These are phyloP conservation scores for Sebastes kiyomatsui DNA, from an alignment of 2,797 vertebrate genomes.

Conservation along the genomic window DNA sequence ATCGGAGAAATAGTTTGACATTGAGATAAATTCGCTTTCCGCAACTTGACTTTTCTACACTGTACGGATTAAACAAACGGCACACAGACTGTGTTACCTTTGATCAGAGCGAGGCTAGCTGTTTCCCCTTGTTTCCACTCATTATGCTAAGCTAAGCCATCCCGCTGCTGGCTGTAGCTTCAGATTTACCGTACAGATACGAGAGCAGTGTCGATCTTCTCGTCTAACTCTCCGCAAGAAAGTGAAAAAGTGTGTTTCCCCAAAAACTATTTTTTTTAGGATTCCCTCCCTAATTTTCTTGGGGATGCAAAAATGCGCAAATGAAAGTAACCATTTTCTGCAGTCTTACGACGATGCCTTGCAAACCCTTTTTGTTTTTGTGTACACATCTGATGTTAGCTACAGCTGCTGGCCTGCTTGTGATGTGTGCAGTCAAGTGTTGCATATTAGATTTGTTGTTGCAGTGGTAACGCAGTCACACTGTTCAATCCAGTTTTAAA, in stretches of 20 bases:
- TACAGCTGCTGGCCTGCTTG: background rate
- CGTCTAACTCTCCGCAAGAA: background rate
- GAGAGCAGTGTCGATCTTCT: background rate
- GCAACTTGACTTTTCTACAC: background rate
- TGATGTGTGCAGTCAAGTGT: background rate
- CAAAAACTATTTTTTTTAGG: background rate
- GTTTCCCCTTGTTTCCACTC: background rate
- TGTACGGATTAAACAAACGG: background rate
- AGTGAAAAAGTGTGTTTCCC: background rate
- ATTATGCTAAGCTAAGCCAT: background rate
- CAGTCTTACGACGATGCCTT: background rate
- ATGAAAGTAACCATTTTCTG: background rate
- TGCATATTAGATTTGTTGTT: background rate
- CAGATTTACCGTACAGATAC: background rate
- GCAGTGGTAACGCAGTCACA: background rate
- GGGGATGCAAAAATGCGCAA: slow-evolving; percentile 1
- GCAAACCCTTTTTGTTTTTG: background rate
- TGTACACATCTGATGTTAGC: background rate
- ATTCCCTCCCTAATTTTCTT: background rate
- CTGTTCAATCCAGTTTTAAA: background rate
- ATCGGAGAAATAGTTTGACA: background rate
- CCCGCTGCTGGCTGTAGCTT: background rate
- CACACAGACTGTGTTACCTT: background rate
- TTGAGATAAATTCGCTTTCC: background rate
- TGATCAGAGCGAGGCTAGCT: background rate